A percentile compares a stretch with the other conserved stretches of the same genome.
Conservation (phyloP, 2,888 invertebrate genomes). For the Hydropsyche betteni region DNA sequence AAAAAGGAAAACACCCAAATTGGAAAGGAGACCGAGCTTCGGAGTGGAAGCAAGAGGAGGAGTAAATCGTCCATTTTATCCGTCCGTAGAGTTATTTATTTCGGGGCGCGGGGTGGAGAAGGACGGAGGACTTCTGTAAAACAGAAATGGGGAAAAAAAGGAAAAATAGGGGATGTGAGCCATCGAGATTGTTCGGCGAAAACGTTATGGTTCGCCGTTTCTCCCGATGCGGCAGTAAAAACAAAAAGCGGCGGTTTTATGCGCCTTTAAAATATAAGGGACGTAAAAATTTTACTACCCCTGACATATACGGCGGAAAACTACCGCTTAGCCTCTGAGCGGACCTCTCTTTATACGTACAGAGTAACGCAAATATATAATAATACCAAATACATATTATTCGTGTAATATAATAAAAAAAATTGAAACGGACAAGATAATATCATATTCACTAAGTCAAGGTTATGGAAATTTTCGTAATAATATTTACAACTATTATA, state of each 20-base stretch:
- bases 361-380: no score
- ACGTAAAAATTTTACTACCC: constrained; percentile 44
- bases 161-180: constrained; percentile 20
- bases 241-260: constrained; percentile 46
- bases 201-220: constrained; percentile 32
- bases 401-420: no score
- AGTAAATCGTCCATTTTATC: constrained; percentile 24
- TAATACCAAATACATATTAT: no score
- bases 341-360: no score
- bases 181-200: constrained; percentile 32
- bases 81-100: constrained; percentile 32
- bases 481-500: no score
- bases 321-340: constrained; percentile 22
- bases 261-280: constrained; percentile 42
- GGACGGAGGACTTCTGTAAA: constrained; percentile 2
- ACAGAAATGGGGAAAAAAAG: background rate
- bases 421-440: no score
- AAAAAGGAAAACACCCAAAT: constrained; percentile 10
- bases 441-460: no score
- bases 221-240: constrained; percentile 39
- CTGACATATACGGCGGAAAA: constrained; percentile 28
- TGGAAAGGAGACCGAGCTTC: no score
- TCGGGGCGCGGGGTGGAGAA: background rate
- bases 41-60: background rate
- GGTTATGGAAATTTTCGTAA: no score